Evolutionary conservation across 2,888 invertebrate genomes (phyloP).

Genomic region (Andrena trimmerana): DNA sequence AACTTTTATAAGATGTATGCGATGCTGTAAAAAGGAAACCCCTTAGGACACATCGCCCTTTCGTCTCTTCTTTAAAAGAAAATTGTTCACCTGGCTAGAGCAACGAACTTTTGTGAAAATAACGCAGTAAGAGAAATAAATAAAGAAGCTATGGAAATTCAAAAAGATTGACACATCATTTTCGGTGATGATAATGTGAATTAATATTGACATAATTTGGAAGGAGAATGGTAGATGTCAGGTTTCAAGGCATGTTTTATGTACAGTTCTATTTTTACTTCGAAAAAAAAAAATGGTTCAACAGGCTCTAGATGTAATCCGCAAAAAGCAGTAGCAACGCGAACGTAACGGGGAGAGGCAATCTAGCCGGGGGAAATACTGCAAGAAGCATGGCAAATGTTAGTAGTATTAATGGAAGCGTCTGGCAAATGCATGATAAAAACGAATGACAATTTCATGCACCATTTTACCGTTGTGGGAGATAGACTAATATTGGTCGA

Average conservation of each 20-base stretch:
- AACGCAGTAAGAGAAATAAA: neutral
- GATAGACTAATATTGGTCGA: slow-evolving; percentile 2
- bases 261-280: neutral
- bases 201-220: neutral
- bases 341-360: neutral
- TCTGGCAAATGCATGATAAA: neutral
- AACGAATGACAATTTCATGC: slow-evolving; percentile 13
- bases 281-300: neutral
- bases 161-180: neutral
- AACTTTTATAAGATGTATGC: slow-evolving; percentile 30
- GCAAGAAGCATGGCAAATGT: slow-evolving; percentile 47
- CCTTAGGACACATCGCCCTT: neutral
- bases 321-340: neutral
- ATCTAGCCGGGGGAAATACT: neutral
- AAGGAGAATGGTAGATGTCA: neutral
- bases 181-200: neutral
- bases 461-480: neutral
- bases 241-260: neutral
- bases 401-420: slow-evolving; percentile 41
- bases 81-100: neutral
- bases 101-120: neutral
- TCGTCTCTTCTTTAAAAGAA: neutral
- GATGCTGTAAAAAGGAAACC: slow-evolving; percentile 4
- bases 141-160: neutral
- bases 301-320: slow-evolving; percentile 2